Percentiles rank a stretch among this genome's conserved stretches.
Evolutionary conservation across 2,888 invertebrate species (phyloP).

Genomic region (Cremastobaeus sp.): DNA sequence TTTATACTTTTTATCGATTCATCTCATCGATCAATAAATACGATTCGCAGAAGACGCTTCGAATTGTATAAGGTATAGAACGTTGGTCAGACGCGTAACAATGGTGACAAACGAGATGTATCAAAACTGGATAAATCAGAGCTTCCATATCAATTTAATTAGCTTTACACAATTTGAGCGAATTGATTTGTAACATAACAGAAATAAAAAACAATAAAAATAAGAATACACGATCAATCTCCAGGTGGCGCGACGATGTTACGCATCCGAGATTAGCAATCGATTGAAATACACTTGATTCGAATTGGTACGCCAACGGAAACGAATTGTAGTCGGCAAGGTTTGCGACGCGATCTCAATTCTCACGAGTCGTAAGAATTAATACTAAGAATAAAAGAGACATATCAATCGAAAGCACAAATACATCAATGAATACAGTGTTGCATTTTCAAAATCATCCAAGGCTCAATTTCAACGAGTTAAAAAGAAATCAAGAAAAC

Average conservation of each 20-base stretch:
- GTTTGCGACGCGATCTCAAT: slow-evolving; percentile 1
- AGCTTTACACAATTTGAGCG: background rate
- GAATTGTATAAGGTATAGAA: slow-evolving; percentile 35
- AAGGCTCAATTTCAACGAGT: no score
- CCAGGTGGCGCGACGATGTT: slow-evolving; percentile 22
- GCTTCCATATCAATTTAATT: no score
- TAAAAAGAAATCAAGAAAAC: no score
- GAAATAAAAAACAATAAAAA: background rate
- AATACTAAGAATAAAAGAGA: no score
- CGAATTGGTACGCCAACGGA: slow-evolving; percentile 36
- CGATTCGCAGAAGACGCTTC: slow-evolving; percentile 28
- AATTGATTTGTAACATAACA: background rate
- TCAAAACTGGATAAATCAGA: no score
- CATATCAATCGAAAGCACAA: no score
- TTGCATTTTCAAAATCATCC: no score
- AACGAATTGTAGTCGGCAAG: slow-evolving; percentile 6
- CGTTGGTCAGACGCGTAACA: slow-evolving; percentile 34
- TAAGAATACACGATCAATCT: background rate
- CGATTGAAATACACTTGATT: slow-evolving; percentile 30
- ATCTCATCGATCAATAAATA: slow-evolving; percentile 27
- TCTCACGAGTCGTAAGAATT: no score
- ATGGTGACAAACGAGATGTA: slow-evolving; percentile 11
- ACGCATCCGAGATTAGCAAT: slow-evolving; percentile 36
- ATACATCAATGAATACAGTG: no score
- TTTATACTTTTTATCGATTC: slow-evolving; percentile 10